A percentile compares a stretch with the other conserved stretches of the same genome.
Conservation (phyloP, 2,888 invertebrate genomes). For the Diarsia brunnea region DNA sequence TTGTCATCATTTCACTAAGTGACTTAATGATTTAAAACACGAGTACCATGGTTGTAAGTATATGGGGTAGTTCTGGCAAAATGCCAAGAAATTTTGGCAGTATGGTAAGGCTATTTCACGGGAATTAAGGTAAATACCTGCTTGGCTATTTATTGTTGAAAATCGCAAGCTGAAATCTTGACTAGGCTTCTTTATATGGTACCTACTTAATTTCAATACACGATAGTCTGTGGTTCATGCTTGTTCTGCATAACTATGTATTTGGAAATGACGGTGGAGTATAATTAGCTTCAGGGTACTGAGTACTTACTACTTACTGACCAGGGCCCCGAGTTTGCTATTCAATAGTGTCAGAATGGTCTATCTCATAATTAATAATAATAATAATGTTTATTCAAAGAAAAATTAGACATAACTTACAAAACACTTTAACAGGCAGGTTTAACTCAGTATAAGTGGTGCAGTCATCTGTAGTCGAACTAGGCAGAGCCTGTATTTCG, state of each 20-base stretch:
- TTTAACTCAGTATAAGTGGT: no score
- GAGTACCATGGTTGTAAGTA: slow-evolving; percentile 13
- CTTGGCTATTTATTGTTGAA: background rate
- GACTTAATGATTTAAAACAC: slow-evolving; percentile 26
- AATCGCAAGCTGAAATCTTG: slow-evolving; percentile 28
- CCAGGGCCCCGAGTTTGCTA: no score
- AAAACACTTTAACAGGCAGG: no score
- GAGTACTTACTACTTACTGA: background rate
- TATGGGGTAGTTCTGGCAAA: slow-evolving; percentile 27
- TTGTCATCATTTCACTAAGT: slow-evolving; percentile 25
- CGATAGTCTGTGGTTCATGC: slow-evolving; percentile 9
- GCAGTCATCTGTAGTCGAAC: no score
- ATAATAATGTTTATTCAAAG: no score
- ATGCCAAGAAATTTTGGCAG: slow-evolving; percentile 40
- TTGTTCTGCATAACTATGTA: background rate
- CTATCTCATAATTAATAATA: no score
- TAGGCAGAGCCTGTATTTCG: no score
- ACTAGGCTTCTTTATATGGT: slow-evolving; percentile 11
- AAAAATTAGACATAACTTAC: no score
- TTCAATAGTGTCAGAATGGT: no score
- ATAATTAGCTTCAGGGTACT: background rate
- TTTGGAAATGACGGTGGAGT: background rate
- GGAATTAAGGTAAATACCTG: slow-evolving; percentile 20
- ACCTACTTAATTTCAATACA: slow-evolving; percentile 24
- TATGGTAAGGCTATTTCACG: slow-evolving; percentile 31